These are phyloP conservation scores for Eristalinus sepulchralis DNA, from an alignment of 2,888 invertebrate species.

Conservation along the genomic window DNA sequence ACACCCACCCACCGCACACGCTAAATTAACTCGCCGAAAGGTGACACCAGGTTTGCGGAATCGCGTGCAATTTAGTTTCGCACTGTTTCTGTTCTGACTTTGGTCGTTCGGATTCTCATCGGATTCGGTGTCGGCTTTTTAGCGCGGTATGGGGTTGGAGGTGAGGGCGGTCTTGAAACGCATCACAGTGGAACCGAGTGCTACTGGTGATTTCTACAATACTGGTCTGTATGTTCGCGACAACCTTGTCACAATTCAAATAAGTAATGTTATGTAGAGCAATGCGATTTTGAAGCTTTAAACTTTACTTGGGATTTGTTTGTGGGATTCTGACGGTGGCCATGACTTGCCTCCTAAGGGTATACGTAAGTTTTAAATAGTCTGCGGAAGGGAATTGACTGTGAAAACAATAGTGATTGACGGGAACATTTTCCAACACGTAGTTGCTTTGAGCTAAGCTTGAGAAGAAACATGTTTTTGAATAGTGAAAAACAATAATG, in stretches of 20 bases:
- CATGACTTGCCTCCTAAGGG: background rate
- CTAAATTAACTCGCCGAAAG: slow-evolving; percentile 56
- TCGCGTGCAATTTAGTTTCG: slow-evolving; percentile 55
- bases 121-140: background rate
- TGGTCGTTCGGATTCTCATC: background rate
- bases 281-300: slow-evolving; percentile 4
- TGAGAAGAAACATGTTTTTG: too few relatives aligned
- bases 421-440: too few relatives aligned
- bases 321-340: background rate
- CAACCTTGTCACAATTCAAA: slow-evolving; percentile 55
- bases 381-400: too few relatives aligned
- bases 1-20: slow-evolving; percentile 28
- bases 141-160: background rate
- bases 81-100: slow-evolving; percentile 36
- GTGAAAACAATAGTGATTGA: too few relatives aligned
- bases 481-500: too few relatives aligned
- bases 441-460: too few relatives aligned
- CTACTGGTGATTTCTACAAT: slow-evolving; percentile 8
- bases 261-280: background rate
- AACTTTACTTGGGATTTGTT: background rate
- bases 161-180: slow-evolving; percentile 2
- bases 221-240: background rate
- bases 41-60: slow-evolving; percentile 57
- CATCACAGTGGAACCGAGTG: slow-evolving; percentile 47
- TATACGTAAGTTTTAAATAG: too few relatives aligned